Percentiles rank a stretch among this genome's conserved stretches.
These are phyloP conservation scores for Chascanopsetta lugubris DNA, from an alignment of 2,113 vertebrate species.

Conservation along the genomic window DNA sequence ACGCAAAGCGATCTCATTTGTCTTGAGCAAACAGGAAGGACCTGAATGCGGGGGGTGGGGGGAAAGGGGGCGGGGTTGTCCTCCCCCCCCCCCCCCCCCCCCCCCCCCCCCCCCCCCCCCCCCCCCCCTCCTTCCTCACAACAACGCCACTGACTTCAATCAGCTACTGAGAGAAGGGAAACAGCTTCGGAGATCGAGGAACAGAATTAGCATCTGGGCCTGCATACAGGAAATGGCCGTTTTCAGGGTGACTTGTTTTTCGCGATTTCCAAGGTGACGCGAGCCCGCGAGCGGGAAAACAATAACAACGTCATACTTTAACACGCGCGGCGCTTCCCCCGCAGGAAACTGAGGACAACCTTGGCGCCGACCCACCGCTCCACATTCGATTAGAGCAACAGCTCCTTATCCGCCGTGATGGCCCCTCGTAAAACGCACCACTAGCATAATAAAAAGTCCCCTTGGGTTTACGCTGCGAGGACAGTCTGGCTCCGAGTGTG, in stretches of 20 bases:
- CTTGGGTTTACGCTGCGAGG: constrained; percentile 65
- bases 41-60: constrained; percentile 20
- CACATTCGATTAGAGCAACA: constrained; percentile 55
- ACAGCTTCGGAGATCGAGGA: constrained; percentile 40
- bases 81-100: too few species aligned
- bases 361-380: constrained; percentile 38
- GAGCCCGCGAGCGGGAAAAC: constrained; percentile 33
- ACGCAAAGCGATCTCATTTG: constrained; percentile 43
- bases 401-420: constrained; percentile 45
- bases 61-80: too few species aligned
- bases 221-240: constrained; percentile 47
- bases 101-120: too few species aligned
- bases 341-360: constrained; percentile 34
- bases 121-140: constrained; percentile 35
- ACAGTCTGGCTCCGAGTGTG: constrained; percentile 21
- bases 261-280: constrained; percentile 30
- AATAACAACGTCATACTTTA: constrained; percentile 26
- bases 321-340: constrained; percentile 15
- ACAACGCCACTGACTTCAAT: constrained; percentile 10
- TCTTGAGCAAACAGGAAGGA: constrained; percentile 47
- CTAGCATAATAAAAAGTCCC: constrained; percentile 60
- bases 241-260: constrained; percentile 25
- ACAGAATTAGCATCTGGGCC: constrained; percentile 27
- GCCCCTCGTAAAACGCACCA: constrained; percentile 60
- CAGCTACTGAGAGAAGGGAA: constrained; percentile 52